Percentiles rank a stretch among this genome's conserved stretches.
Evolutionary conservation across 2,888 invertebrate genomes (phyloP).

Genomic region (Congeria kusceri): DNA sequence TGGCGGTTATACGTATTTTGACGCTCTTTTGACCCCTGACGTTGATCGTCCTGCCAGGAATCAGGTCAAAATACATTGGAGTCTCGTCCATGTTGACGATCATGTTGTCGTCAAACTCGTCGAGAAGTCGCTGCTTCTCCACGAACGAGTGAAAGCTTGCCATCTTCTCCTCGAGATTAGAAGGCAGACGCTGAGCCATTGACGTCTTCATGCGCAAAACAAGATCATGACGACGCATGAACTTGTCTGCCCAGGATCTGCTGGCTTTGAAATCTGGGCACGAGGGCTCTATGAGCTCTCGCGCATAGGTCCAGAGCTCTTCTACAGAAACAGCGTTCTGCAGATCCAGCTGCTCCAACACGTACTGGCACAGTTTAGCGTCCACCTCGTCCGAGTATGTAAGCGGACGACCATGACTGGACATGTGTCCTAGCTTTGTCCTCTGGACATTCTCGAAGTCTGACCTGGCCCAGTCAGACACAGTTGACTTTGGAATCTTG

Average conservation of each 20-base stretch:
- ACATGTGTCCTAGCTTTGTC: neutral
- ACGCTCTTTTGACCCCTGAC: slow-evolving; percentile 24
- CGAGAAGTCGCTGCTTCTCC: slow-evolving; percentile 10
- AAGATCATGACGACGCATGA: slow-evolving; percentile 32
- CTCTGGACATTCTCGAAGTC: neutral
- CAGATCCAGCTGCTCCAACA: slow-evolving; percentile 32
- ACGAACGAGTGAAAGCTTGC: slow-evolving; percentile 34
- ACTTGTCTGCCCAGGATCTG: slow-evolving; percentile 21
- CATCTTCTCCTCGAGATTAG: slow-evolving; percentile 29
- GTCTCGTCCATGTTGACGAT: slow-evolving; percentile 56
- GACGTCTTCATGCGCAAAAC: slow-evolving; percentile 28
- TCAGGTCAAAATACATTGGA: slow-evolving; percentile 35
- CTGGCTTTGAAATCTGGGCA: slow-evolving; percentile 30
- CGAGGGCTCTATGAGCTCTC: neutral
- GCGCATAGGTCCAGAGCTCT: slow-evolving; percentile 22
- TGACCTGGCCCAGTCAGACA: neutral
- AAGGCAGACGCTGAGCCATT: slow-evolving; percentile 26
- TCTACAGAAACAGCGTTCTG: slow-evolving; percentile 32
- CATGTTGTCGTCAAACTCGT: slow-evolving; percentile 43
- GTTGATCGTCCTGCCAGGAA: slow-evolving; percentile 30
- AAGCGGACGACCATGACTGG: slow-evolving; percentile 19
- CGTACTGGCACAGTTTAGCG: neutral
- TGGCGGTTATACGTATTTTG: slow-evolving; percentile 21
- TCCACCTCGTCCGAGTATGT: slow-evolving; percentile 25
- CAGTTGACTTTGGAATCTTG: slow-evolving; percentile 15